Percentiles rank a stretch among this genome's conserved stretches.
Conservation (phyloP, 64 coral and sea anemone species). For the Actinia tenebrosa region DNA sequence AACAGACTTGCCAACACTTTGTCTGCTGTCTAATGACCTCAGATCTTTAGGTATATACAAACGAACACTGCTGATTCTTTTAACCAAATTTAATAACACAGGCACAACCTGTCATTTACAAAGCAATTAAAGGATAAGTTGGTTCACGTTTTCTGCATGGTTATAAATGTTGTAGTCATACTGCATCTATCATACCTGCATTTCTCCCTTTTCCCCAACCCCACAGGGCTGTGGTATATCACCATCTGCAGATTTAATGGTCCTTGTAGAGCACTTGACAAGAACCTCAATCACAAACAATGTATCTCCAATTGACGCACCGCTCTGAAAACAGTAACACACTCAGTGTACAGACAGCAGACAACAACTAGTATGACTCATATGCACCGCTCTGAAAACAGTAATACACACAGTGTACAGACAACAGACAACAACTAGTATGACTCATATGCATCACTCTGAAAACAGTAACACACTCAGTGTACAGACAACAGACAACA, state of each 20-base stretch:
- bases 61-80: conserved; percentile 88
- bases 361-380: neutral
- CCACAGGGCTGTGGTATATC: conserved; percentile 72
- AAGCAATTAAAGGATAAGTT: neutral
- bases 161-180: neutral
- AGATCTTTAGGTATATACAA: conserved; percentile 96
- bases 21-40: conserved; percentile 84
- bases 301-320: conserved; percentile 36
- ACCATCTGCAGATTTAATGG: conserved; percentile 78
- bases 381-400: conserved; percentile 31
- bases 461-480: neutral
- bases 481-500: too few species aligned
- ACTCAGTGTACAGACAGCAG: too few species aligned
- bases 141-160: neutral
- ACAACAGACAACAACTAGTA: too few species aligned
- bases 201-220: conserved; percentile 82
- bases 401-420: too few species aligned
- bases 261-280: conserved; percentile 81
- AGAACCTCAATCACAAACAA: conserved; percentile 87
- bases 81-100: conserved; percentile 83
- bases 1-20: conserved; percentile 95
- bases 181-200: conserved; percentile 66
- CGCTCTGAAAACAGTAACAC: too few species aligned
- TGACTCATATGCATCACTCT: conserved; percentile 30
- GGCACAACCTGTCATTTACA: conserved; percentile 67